Evolutionary conservation across 2,888 invertebrate species (phyloP).

Genomic region (Yponomeuta malinellus): DNA sequence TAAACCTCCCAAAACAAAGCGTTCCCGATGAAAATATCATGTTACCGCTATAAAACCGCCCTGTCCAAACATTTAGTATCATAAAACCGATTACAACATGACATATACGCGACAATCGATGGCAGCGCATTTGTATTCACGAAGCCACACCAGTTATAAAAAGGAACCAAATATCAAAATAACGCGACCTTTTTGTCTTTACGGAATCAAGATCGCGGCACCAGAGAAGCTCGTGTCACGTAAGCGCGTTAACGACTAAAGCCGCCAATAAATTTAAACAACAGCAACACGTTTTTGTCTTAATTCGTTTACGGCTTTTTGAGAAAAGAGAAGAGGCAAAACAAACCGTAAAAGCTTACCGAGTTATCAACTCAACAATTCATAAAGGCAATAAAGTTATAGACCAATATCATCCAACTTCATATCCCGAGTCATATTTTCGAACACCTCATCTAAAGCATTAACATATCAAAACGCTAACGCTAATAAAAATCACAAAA

Average conservation of each 20-base stretch:
- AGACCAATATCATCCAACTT: neutral
- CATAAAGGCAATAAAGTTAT: slow-evolving; percentile 1
- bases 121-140: slow-evolving; percentile 62
- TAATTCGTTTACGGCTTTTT: slow-evolving; percentile 13
- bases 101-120: slow-evolving; percentile 68
- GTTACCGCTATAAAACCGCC: slow-evolving; percentile 66
- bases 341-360: slow-evolving; percentile 10
- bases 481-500: slow-evolving; percentile 53
- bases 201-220: slow-evolving; percentile 57
- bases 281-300: slow-evolving; percentile 25
- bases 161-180: slow-evolving; percentile 40
- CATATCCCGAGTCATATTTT: neutral
- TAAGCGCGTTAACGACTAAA: slow-evolving; percentile 60
- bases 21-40: slow-evolving; percentile 63
- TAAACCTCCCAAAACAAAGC: slow-evolving; percentile 59
- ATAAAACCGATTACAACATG: slow-evolving; percentile 69
- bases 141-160: slow-evolving; percentile 55
- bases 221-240: slow-evolving; percentile 58
- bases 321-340: neutral
- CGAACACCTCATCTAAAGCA: slow-evolving; percentile 24
- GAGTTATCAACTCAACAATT: slow-evolving; percentile 1
- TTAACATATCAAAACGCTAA: slow-evolving; percentile 66
- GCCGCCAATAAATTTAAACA: slow-evolving; percentile 61
- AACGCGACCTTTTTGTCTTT: slow-evolving; percentile 45
- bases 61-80: slow-evolving; percentile 73